phyloP scores from a whole-genome alignment of 1,140 invertebrate species.

The Macrosteles quadrilineatus region DNA sequence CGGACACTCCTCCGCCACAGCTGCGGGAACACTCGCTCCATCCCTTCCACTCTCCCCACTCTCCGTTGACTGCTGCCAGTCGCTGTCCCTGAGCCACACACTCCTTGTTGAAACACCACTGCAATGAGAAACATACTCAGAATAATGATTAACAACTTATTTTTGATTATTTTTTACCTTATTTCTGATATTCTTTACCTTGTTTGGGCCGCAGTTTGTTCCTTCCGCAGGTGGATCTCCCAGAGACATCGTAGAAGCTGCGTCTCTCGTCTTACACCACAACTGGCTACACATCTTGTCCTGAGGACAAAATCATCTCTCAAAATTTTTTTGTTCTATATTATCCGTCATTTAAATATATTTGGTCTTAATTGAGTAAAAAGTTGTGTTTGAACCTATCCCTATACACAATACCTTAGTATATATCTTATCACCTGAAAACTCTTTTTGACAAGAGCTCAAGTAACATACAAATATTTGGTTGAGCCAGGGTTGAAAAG shows the following conservation, averaged over 20 bases:
- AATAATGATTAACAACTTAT: not conserved
- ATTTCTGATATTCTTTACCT: constrained; percentile 47
- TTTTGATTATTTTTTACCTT: not conserved
- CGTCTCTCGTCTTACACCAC: constrained; percentile 56
- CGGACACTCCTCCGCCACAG: constrained; percentile 64
- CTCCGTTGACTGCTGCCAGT: constrained; percentile 63
- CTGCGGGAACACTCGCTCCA: constrained; percentile 61
- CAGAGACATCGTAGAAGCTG: constrained; percentile 57
- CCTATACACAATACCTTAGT: too few species aligned
- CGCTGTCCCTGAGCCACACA: constrained; percentile 64
- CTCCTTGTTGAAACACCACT: constrained; percentile 67
- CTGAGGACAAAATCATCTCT: constrained; percentile 1
- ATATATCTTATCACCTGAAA: too few species aligned
- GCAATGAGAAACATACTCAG: constrained; percentile 35
- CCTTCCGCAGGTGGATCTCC: constrained; percentile 65
- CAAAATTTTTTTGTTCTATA: too few species aligned
- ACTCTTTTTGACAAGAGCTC: too few species aligned
- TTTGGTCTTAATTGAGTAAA: too few species aligned
- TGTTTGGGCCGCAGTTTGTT: constrained; percentile 63
- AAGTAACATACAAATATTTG: too few species aligned
- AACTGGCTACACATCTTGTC: constrained; percentile 56
- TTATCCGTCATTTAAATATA: too few species aligned
- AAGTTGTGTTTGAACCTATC: too few species aligned
- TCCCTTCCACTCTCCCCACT: constrained; percentile 63
- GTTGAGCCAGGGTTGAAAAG: too few species aligned